Evolutionary conservation across 1,140 invertebrate species (phyloP), one percentile per base, ranked within the genome.

Genomic region (Polyergus mexicanus): DNA sequence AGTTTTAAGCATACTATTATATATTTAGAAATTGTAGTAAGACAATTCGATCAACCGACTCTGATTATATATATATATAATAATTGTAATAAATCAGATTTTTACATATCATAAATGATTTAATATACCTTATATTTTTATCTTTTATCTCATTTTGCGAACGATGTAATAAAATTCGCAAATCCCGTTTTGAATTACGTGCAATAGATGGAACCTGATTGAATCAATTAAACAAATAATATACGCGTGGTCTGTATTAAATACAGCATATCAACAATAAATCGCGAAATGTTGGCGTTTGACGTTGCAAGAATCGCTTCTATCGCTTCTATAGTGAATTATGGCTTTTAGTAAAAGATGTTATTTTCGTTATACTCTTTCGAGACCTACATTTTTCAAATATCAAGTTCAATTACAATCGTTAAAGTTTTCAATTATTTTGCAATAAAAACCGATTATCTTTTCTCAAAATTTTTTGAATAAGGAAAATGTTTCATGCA

Each of bases 51-150:
- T 51, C 72, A 44, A 74, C 75, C 88, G 62, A 22, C 72, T 47
- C 44, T 81, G 81, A 85, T 81, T 71, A 80, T 28, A 28, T 28
- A 28, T 28, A 28, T 75, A 75, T 60, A 62, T 84, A 80, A 78
- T 85, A 54, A 84, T 56, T 72, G 54, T 62, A 88, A 88, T 88
- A 76, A 88, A 88, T 75, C 71, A 75, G 62, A 81, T 88, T 83
- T 51, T 89, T 89, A 77, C 47, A 56, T 83, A 72, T 69, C 16
- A 68, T 38, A 83, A 66, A 32, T 62, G 51, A 83, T 74, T 83
- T 35, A 65, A 84, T 84, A 65, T 75, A 77, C 81, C 22, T 84
- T 76, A 44, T 84, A 76, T 84, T 75, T 63, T 74, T 63, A 13
- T 54, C 41, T 84, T 77, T 56, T 84, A 19, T 62, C 16, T 80